phyloP scores from a whole-genome alignment of 1,140 invertebrate genomes.

The Drosophila nigrodunni region DNA sequence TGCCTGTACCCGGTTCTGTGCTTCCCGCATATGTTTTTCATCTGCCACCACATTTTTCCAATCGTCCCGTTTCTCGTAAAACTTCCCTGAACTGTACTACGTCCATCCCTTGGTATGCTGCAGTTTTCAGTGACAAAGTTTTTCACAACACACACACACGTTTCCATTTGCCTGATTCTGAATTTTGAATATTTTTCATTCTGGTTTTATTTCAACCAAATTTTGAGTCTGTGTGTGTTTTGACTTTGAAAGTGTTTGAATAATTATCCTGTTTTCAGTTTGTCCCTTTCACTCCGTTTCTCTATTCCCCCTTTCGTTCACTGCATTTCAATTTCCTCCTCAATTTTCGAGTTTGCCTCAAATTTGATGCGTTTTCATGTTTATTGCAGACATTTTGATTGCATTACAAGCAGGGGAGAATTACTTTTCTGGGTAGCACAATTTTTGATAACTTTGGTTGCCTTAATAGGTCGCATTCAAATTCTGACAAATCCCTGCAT shows the following conservation, averaged over 20 bases:
- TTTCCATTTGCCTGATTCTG: conserved; percentile 14
- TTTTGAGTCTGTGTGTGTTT: conserved; percentile 29
- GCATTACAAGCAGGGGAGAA: conserved; percentile 36
- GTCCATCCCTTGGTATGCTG: conserved; percentile 51
- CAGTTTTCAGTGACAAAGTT: conserved; percentile 53
- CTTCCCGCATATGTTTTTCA: conserved; percentile 75
- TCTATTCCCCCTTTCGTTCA: neutral
- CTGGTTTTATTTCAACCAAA: conserved; percentile 33
- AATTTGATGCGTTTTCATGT: conserved; percentile 40
- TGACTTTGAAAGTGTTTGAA: conserved; percentile 81
- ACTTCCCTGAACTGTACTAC: conserved; percentile 48
- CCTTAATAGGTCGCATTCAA: conserved; percentile 14
- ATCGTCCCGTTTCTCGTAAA: conserved; percentile 36
- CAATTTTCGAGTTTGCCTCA: conserved; percentile 12
- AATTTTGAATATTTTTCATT: conserved; percentile 12
- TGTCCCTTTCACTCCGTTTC: neutral
- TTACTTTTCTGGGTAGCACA: conserved; percentile 54
- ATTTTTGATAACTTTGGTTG: conserved; percentile 17
- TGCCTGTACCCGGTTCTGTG: conserved; percentile 28
- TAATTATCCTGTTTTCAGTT: conserved; percentile 72
- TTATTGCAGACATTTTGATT: conserved; percentile 35
- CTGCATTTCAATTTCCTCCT: conserved; percentile 2
- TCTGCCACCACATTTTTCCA: conserved; percentile 46
- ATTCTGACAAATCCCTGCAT: conserved; percentile 30
- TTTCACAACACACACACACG: conserved; percentile 3